Conservation (phyloP, 2,888 invertebrate species). For the Folsomia candida region DNA sequence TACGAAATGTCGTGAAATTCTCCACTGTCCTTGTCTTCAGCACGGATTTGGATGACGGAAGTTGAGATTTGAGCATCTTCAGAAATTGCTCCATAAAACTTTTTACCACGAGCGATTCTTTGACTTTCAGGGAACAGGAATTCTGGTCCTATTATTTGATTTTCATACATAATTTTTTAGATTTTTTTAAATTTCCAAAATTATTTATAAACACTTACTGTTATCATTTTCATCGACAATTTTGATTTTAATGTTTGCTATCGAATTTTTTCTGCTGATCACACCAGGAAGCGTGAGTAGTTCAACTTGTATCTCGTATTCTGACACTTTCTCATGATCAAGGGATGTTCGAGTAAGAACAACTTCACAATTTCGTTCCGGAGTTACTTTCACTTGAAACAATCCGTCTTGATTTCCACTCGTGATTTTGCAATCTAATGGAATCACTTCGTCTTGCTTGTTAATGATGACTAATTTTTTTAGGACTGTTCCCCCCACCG, state of each 20-base stretch:
- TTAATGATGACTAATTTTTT: conserved; percentile 73
- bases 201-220: conserved; percentile 52
- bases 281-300: conserved; percentile 77
- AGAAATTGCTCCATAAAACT: conserved; percentile 75
- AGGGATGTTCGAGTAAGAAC: conserved; percentile 63
- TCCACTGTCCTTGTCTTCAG: conserved; percentile 81
- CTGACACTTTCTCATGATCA: conserved; percentile 72
- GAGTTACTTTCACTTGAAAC: conserved; percentile 71
- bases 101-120: conserved; percentile 62
- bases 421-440: conserved; percentile 75
- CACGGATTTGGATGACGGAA: conserved; percentile 75
- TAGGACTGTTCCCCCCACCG: conserved; percentile 65
- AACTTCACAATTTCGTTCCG: conserved; percentile 79
- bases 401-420: conserved; percentile 72
- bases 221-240: conserved; percentile 89
- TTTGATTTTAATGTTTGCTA: conserved; percentile 70
- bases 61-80: conserved; percentile 69
- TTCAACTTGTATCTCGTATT: conserved; percentile 64
- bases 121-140: conserved; percentile 70
- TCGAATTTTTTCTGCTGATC: conserved; percentile 72
- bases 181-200: too few relatives aligned
- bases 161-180: too few relatives aligned
- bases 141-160: conserved; percentile 59
- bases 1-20: conserved; percentile 77
- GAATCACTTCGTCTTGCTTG: conserved; percentile 65